These are phyloP conservation scores for Paracentrotus lividus DNA, from an alignment of 53 echinoderm and acorn worm species.

Conservation along the genomic window DNA sequence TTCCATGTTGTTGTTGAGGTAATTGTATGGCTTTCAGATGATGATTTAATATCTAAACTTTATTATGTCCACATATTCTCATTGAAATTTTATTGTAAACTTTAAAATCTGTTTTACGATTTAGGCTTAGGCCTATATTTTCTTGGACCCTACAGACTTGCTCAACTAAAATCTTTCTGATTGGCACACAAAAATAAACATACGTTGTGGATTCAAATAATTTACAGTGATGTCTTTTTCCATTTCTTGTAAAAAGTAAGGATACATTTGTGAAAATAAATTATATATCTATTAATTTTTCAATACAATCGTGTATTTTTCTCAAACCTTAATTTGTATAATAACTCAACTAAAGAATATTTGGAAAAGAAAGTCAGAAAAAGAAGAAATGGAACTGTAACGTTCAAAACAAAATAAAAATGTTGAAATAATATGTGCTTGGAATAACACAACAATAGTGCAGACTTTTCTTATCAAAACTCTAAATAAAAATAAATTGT, in stretches of 20 bases:
- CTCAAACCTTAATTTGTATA: neutral
- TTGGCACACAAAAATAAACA: no score
- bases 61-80: neutral
- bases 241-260: neutral
- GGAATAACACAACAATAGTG: neutral
- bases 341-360: neutral
- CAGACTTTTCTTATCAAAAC: neutral
- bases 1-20: neutral
- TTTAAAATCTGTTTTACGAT: no score
- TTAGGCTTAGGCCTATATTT: no score
- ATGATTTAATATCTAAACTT: neutral
- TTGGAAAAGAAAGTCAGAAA: constrained; percentile 15
- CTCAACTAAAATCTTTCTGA: no score
- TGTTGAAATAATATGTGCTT: constrained; percentile 14
- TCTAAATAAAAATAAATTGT: neutral
- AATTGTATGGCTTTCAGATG: neutral
- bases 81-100: neutral
- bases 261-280: neutral
- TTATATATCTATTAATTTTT: neutral
- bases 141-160: no score
- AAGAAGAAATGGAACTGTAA: neutral
- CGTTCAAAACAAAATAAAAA: constrained; percentile 42
- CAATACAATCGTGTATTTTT: no score
- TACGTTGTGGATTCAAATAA: neutral
- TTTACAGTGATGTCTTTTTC: neutral